Percentiles rank a stretch among this genome's conserved stretches.
These are phyloP conservation scores for Anguilla obscura DNA, from an alignment of 2,797 vertebrate species.

Conservation along the genomic window DNA sequence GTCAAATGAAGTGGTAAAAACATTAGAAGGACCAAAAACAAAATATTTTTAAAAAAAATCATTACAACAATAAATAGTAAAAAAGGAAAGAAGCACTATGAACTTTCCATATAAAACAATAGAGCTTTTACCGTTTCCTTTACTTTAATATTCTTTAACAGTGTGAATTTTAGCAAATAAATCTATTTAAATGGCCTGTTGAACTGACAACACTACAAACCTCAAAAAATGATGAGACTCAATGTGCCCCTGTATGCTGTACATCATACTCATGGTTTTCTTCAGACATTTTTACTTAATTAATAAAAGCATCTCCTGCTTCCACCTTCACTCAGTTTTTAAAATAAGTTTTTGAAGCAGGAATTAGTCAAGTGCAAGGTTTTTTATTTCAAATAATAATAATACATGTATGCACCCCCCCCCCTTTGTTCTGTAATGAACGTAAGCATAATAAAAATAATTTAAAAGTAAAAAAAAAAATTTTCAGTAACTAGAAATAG, in stretches of 20 bases:
- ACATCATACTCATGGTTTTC: neutral
- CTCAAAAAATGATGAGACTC: neutral
- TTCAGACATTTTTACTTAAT: neutral
- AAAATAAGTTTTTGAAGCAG: neutral
- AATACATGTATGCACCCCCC: neutral
- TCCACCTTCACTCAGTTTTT: neutral
- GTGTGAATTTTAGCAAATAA: neutral
- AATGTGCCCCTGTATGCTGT: neutral
- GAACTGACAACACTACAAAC: neutral
- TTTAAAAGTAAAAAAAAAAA: too few species aligned
- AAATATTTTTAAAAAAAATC: neutral
- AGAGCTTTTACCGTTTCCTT: neutral
- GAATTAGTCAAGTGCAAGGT: neutral
- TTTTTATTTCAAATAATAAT: neutral
- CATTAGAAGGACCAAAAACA: too few species aligned
- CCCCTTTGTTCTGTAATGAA: neutral
- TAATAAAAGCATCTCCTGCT: neutral
- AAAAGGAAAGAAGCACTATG: neutral
- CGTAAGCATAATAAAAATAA: neutral
- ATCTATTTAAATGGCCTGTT: neutral
- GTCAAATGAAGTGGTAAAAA: neutral
- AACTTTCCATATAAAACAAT: neutral
- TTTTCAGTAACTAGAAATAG: neutral
- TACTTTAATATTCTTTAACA: neutral
- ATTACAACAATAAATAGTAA: neutral